Evolutionary conservation across 2,888 invertebrate genomes (phyloP).

Genomic region (Suillia variegata): DNA sequence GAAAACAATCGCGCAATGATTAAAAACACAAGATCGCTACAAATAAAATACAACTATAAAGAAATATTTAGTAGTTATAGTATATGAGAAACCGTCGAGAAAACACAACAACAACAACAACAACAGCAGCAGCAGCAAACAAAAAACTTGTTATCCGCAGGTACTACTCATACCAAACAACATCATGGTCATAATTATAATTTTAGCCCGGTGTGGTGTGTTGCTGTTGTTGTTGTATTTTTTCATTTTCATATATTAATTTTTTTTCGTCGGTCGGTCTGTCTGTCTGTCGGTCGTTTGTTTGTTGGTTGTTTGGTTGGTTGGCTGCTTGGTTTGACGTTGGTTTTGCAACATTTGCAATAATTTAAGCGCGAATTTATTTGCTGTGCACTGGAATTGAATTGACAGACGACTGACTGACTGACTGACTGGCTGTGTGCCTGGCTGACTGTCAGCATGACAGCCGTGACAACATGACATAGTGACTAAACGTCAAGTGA

Average conservation of each 20-base stretch:
- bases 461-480: not conserved
- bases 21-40: slow-evolving; percentile 8
- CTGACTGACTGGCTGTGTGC: not conserved
- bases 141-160: slow-evolving; percentile 33
- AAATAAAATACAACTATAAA: slow-evolving; percentile 21
- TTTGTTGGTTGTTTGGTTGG: too few species aligned
- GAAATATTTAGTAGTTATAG: slow-evolving; percentile 7
- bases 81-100: not conserved
- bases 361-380: slow-evolving; percentile 1
- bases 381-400: slow-evolving; percentile 3
- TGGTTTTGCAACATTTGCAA: not conserved
- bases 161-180: slow-evolving; percentile 10
- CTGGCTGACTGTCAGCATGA: not conserved
- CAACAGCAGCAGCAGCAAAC: slow-evolving; percentile 2
- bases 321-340: not conserved
- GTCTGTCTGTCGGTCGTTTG: too few species aligned
- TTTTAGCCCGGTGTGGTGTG: slow-evolving; percentile 3
- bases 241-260: too few species aligned
- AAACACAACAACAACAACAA: slow-evolving; percentile 12
- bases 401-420: not conserved
- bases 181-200: slow-evolving; percentile 36
- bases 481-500: not conserved
- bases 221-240: slow-evolving; percentile 15
- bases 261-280: too few species aligned
- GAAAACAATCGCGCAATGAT: slow-evolving; percentile 30